Percentiles rank a stretch among this genome's conserved stretches.
phyloP scores from a whole-genome alignment of 2,797 vertebrate species.

The Cephalopachus bancanus region DNA sequence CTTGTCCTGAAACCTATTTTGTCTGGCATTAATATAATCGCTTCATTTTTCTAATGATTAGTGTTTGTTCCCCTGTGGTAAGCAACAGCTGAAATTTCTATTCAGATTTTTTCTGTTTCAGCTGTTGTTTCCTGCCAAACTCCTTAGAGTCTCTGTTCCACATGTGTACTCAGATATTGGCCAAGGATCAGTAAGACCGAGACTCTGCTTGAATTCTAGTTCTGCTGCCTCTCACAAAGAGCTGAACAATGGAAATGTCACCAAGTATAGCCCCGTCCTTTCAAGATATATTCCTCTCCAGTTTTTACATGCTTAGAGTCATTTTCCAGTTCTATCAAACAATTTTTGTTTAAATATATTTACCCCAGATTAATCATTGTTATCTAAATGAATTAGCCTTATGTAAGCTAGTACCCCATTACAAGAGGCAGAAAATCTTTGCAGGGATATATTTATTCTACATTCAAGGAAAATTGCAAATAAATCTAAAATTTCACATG shows the following conservation, averaged over 20 bases:
- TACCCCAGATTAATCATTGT: neutral
- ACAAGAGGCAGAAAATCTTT: conserved; percentile 25
- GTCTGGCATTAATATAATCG: neutral
- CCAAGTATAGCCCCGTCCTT: neutral
- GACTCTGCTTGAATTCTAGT: neutral
- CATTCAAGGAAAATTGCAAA: conserved; percentile 30
- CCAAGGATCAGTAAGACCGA: neutral
- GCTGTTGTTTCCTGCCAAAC: neutral
- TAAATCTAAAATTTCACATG: conserved; percentile 24
- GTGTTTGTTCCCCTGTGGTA: neutral
- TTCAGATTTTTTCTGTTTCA: neutral
- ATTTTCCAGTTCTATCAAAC: conserved; percentile 39
- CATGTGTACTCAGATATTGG: conserved; percentile 8
- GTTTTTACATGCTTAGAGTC: neutral
- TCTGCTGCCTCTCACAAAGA: neutral
- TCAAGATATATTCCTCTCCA: neutral
- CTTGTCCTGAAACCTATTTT: neutral
- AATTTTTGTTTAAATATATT: conserved; percentile 40
- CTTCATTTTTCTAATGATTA: neutral
- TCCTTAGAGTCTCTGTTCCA: neutral
- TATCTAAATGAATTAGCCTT: neutral
- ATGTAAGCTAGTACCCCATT: neutral
- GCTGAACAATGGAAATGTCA: neutral
- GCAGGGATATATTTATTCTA: conserved; percentile 13
- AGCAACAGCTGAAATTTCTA: conserved; percentile 28